A percentile compares a stretch with the other conserved stretches of the same genome.
These are phyloP conservation scores for Galeruca laticollis DNA, from an alignment of 2,888 invertebrate genomes.

Conservation along the genomic window DNA sequence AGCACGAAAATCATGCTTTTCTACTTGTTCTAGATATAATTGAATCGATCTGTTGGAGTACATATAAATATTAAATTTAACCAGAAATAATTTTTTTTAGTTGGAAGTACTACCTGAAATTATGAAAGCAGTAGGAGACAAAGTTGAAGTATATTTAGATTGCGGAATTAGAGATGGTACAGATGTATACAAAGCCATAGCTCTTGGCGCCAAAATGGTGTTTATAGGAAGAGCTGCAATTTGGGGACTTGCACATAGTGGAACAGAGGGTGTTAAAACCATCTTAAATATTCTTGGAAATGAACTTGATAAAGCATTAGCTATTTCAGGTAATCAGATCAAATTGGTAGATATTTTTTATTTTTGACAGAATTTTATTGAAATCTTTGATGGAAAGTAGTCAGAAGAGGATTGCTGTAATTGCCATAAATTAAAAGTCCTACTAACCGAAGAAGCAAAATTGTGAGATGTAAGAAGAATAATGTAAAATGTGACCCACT, in stretches of 20 bases:
- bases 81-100: constrained; percentile 62
- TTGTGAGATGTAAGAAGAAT: too few species aligned
- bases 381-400: too few species aligned
- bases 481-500: too few species aligned
- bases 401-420: too few species aligned
- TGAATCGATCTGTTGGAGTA: too few species aligned
- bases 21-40: too few species aligned
- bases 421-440: too few species aligned
- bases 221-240: constrained; percentile 88
- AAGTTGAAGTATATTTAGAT: constrained; percentile 86
- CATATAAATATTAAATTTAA: too few species aligned
- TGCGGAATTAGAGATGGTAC: constrained; percentile 88
- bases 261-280: constrained; percentile 81
- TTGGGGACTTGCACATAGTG: constrained; percentile 85
- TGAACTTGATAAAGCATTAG: constrained; percentile 83
- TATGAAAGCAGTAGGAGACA: constrained; percentile 77
- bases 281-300: constrained; percentile 79
- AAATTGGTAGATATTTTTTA: constrained; percentile 5
- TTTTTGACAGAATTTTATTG: too few species aligned
- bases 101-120: constrained; percentile 89
- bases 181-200: constrained; percentile 91
- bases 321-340: constrained; percentile 74
- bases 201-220: constrained; percentile 90
- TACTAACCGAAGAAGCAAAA: too few species aligned
- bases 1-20: not conserved